These are phyloP conservation scores for Trochalopteron elliotii DNA, from an alignment of 2,113 vertebrate species.

Conservation along the genomic window DNA sequence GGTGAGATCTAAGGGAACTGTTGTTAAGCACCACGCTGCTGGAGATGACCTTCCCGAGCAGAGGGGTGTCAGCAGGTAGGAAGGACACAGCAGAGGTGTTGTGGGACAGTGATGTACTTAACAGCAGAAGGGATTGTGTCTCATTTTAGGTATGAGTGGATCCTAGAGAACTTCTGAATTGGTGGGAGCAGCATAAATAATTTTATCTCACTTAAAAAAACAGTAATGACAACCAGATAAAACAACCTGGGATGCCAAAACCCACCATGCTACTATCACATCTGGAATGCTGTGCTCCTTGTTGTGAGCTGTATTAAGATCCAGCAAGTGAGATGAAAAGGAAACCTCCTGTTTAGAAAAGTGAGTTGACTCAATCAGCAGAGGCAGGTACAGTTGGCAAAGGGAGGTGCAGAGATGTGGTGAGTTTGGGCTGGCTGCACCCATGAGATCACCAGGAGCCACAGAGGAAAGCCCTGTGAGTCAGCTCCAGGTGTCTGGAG, in stretches of 20 bases:
- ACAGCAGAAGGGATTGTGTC: neutral
- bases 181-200: fast-evolving
- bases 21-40: fast-evolving
- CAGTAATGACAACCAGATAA: neutral
- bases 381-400: neutral
- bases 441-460: neutral
- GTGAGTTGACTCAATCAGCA: neutral
- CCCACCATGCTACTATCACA: fast-evolving
- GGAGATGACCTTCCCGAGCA: neutral
- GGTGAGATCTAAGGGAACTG: neutral
- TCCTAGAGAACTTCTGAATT: neutral
- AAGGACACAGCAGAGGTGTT: neutral
- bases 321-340: neutral
- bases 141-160: neutral
- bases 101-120: neutral
- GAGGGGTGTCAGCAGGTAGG: neutral
- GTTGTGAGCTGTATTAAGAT: neutral
- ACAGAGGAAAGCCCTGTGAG: neutral
- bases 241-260: neutral
- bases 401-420: slow-evolving; percentile 19
- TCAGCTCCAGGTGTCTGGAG: neutral
- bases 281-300: neutral
- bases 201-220: neutral
- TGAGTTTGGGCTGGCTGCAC: neutral
- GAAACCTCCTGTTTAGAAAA: neutral